Evolutionary conservation across 2,113 vertebrate genomes (phyloP), one percentile per base, ranked within the genome.

Genomic region (Sinocyclocheilus grahami): DNA sequence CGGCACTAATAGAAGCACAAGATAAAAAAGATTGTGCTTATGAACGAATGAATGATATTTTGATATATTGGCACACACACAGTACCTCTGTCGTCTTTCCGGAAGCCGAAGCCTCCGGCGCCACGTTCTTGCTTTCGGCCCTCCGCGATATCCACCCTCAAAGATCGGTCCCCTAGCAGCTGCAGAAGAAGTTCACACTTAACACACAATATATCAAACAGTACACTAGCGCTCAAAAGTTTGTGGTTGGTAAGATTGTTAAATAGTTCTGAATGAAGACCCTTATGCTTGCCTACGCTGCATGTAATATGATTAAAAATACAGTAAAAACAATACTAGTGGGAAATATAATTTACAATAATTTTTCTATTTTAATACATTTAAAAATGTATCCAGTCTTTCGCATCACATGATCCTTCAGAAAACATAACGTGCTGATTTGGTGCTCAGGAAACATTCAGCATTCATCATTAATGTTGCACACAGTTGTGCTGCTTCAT

Each of bases 111-210:
- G 89, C 97, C 97, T 72, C 97, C 95, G 74, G 92, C 95, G 74
- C 96, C 96, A 93, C 97, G 97, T 72, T 99, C 97, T 92, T 99
- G 97, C 91, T 94, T 97, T 85, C 98, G 96, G 83, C 98, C 98
- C 91, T 99, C 98, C 67, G 98, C 98, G 92, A 99, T 99, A 94
- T 99, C 98, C 91, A 99, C 98, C 93, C 98, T 96, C 88, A 99
- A 95, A 88, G 96, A 94, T 72, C 97, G 94, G n/a, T 98, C 96
- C 69, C 95, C 96, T 86, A 97, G 93, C 85, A 97, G 93, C 98
- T 99, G 94, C 82, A 13, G 87, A 80, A 92, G 93, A 14, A 83
- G 13, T 1, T 3, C 48, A 42, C 1, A 42, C 10, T 76, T 42
- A 48, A 51, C 11, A 85, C 53, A 11, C 71, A 12, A n/a, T 5